phyloP scores from a whole-genome alignment of 2,797 vertebrate species.

The Mormyrus hasselquistii region DNA sequence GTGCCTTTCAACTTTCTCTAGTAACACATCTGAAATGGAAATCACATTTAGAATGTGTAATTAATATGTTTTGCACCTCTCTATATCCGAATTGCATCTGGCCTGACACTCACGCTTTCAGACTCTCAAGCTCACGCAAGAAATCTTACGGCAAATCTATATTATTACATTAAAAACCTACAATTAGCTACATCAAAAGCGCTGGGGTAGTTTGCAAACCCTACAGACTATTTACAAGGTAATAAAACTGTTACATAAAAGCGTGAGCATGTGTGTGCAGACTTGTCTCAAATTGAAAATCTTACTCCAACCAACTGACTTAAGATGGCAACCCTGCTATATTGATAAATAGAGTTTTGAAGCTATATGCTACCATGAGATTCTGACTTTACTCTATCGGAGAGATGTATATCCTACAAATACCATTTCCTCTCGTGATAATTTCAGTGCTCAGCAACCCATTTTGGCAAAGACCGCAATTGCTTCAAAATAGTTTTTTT shows the following conservation, averaged over 20 bases:
- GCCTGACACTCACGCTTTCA: neutral
- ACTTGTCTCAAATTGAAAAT: neutral
- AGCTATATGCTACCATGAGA: neutral
- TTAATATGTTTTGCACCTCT: neutral
- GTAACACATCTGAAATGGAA: neutral
- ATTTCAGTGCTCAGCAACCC: conserved; percentile 48
- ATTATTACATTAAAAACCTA: neutral
- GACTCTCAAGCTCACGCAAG: neutral
- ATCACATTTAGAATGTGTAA: conserved; percentile 1
- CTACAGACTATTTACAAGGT: neutral
- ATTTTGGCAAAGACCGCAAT: conserved; percentile 62
- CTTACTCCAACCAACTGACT: neutral
- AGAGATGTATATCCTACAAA: neutral
- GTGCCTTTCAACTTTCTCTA: neutral
- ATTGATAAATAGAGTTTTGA: neutral
- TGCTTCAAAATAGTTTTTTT: conserved; percentile 49
- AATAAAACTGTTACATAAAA: neutral
- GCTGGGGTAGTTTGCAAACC: neutral
- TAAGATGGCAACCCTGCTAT: neutral
- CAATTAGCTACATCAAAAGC: neutral
- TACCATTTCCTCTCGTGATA: neutral
- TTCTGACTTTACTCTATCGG: neutral
- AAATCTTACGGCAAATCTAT: neutral
- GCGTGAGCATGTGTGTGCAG: neutral
- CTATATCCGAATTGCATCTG: neutral